Conservation (phyloP, 2,797 vertebrate genomes). For the Girardinus metallicus region DNA sequence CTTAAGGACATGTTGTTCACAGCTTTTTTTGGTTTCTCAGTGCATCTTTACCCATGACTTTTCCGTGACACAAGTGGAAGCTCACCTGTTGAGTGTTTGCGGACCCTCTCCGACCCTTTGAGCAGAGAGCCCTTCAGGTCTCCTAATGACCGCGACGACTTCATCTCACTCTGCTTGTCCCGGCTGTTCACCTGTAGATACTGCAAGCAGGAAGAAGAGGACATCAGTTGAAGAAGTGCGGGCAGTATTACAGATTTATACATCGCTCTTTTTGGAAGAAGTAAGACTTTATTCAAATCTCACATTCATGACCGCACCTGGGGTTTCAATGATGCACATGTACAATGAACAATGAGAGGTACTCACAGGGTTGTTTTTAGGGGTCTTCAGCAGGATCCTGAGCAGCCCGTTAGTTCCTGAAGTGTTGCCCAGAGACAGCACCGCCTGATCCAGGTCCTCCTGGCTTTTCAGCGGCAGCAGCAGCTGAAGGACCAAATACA, state of each 20-base stretch:
- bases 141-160: slow-evolving; percentile 90
- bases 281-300: neutral
- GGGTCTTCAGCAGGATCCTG: slow-evolving; percentile 87
- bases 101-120: slow-evolving; percentile 87
- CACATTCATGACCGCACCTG: neutral
- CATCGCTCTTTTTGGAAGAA: neutral
- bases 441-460: slow-evolving; percentile 89
- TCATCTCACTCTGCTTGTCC: slow-evolving; percentile 92
- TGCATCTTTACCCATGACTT: neutral
- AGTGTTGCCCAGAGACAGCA: slow-evolving; percentile 82
- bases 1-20: neutral
- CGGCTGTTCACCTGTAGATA: slow-evolving; percentile 88
- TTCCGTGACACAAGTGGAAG: neutral
- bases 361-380: slow-evolving; percentile 89
- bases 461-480: slow-evolving; percentile 89
- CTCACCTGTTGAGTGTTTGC: slow-evolving; percentile 92
- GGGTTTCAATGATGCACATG: neutral
- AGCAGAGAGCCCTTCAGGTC: slow-evolving; percentile 91
- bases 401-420: slow-evolving; percentile 86
- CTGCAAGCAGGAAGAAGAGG: slow-evolving; percentile 56
- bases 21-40: neutral
- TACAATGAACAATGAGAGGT: neutral
- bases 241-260: slow-evolving; percentile 43
- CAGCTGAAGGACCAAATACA: slow-evolving; percentile 75
- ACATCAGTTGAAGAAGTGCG: slow-evolving; percentile 25